Evolutionary conservation across 1,140 invertebrate species (phyloP).

Genomic region (Eufriesea mexicana): DNA sequence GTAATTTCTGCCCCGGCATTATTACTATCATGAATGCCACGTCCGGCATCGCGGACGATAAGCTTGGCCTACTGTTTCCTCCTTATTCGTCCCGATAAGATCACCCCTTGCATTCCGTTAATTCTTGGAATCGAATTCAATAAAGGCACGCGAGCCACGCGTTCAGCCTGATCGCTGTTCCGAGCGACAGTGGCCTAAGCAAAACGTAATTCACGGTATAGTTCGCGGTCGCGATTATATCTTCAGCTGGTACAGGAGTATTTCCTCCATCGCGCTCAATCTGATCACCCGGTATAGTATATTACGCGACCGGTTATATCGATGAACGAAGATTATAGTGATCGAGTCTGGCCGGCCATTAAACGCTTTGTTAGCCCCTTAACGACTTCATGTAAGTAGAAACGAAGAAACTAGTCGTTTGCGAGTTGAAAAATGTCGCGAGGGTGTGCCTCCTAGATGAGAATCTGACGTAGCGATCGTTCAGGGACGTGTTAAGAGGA

Average conservation of each 20-base stretch:
- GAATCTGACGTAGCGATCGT: too few relatives aligned
- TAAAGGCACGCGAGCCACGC: neutral
- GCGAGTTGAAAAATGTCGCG: neutral
- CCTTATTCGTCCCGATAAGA: constrained; percentile 11
- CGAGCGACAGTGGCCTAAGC: neutral
- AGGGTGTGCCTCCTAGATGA: neutral
- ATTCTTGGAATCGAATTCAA: neutral
- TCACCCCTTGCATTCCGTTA: neutral
- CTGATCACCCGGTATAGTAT: neutral
- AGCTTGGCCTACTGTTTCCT: neutral
- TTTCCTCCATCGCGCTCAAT: neutral
- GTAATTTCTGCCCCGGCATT: neutral
- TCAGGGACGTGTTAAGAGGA: too few relatives aligned
- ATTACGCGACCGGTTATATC: neutral
- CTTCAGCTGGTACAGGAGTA: neutral
- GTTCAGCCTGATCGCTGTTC: neutral
- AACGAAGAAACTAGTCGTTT: neutral
- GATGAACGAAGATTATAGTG: constrained; percentile 14
- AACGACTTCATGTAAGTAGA: neutral
- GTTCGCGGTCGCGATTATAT: neutral
- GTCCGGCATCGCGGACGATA: neutral
- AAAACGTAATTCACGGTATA: neutral
- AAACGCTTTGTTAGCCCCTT: neutral
- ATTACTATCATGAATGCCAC: neutral
- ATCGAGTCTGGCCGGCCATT: neutral